Base-by-base conservation (phyloP, 2,113 vertebrate species). In the Clarias batrachus region DNA sequence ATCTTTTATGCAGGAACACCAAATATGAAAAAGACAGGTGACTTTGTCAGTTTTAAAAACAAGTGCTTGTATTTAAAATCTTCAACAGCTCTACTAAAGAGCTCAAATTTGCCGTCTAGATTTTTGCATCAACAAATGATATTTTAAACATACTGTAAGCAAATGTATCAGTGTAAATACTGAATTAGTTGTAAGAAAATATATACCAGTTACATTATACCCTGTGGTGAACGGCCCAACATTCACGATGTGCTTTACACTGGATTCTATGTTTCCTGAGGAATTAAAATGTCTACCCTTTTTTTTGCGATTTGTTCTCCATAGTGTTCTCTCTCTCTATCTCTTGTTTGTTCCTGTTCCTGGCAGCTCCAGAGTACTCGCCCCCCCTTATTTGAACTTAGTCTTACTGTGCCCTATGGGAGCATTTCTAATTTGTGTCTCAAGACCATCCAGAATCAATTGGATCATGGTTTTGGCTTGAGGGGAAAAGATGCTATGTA, bases 341-440 rank as follows among this genome's bases (percentile, higher is more conserved):
- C 2, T 60, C 73, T 9, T 66, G 37, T 68, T 48, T 65, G 37
- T 65, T 65, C 21, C 59, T 63, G 19, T 33, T 48, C 65, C 37
- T 54, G 25, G 37, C 84, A 25, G 17, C 14, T 59, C 10, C 4
- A 60, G 4, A 66, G 33, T 5, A 23, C 60, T 13, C 27, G 6
- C 0, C 48, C 48, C 4, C 56, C 73, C 21, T 78, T 30, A 56
- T 78, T 66, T 54, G 16, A 62, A 16, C 33, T 60, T 52, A 5
- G 2, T 56, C 3, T 19, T 63, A 54, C 4, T 60, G 16, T 59
- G 4, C 19, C 41, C 48, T 57, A n/a, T 19, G 33, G 54, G 19
- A 81, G 33, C 14, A 71, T 48, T 86, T 79, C 25, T 59, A 23
- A 84, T 48, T 71, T 37, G 60, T 60, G 30, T 71, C 82, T 59